Evolutionary conservation across 2,888 invertebrate genomes (phyloP), one percentile per base, ranked within the genome.

Genomic region (Sympetrum striolatum): DNA sequence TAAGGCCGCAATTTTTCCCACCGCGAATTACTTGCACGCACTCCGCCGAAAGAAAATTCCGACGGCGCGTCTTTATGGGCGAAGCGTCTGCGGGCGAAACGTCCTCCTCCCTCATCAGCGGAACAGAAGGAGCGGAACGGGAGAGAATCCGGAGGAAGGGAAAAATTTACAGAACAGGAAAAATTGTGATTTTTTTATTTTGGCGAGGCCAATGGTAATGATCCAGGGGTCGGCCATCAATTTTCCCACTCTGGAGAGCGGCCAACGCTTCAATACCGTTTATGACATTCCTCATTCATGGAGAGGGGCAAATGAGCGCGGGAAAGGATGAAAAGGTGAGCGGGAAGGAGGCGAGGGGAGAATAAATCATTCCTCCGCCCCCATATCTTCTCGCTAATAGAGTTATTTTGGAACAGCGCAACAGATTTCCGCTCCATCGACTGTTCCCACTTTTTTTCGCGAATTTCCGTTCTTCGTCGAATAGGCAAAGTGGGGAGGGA

Each of bases 181-280:
- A 73, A 73, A 73, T 73, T 73, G 73, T 12, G 73, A 73, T 73
- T 73, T 37, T 86, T 86, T 86, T 86, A 86, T 86, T 86, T 64
- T 86, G 86, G 86, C 86, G 64, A 86, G 86, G 60, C 64, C 86
- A 86, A 86, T 86, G 86, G 86, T 86, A 86, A 86, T 86, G 86
- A 86, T 39, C 60, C 86, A 22, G 60, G 86, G 60, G 86, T 86
- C 86, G 86, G 22, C 86, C 86, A 86, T 86, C 86, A 86, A 86
- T 86, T 86, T 64, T 35, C 53, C 86, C 8, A 58, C 86, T 12
- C 86, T 86, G 86, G 86, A 86, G 37, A 14, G 60, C n/a, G 60
- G 58, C 86, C 86, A 86, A 86, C 86, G 86, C 86, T 86, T 86
- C 86, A 86, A 86, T 86, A 64, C 86, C 86, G 86, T 86, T 86